phyloP scores from a whole-genome alignment of 2,888 invertebrate species.

The Nasonia oneida region DNA sequence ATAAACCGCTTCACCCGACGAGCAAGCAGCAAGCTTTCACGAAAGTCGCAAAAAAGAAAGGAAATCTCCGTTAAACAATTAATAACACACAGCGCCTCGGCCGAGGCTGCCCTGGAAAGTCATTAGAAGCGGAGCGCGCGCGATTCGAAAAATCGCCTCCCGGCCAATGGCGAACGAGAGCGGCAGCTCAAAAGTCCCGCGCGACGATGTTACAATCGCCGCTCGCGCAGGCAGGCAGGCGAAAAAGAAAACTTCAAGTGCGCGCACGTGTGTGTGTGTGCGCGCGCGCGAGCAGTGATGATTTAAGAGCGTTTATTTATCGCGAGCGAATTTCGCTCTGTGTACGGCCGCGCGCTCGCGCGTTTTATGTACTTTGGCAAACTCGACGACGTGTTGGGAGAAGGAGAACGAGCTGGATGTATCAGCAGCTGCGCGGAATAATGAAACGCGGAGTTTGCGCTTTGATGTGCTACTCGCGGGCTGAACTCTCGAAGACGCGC shows the following conservation, averaged over 20 bases:
- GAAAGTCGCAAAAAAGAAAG: neutral
- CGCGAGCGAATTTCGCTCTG: constrained; percentile 45
- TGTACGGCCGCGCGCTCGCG: neutral
- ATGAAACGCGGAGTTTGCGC: constrained; percentile 26
- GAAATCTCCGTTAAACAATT: neutral
- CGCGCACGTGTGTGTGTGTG: neutral
- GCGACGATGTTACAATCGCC: constrained; percentile 31
- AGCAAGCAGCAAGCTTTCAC: neutral
- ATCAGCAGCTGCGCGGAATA: constrained; percentile 30
- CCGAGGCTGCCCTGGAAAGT: constrained; percentile 46
- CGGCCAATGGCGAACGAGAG: constrained; percentile 38
- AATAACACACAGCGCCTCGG: neutral
- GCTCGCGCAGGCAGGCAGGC: neutral
- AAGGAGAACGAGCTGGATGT: neutral
- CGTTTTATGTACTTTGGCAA: constrained; percentile 51
- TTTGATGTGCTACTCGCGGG: constrained; percentile 3
- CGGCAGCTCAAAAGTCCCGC: constrained; percentile 32
- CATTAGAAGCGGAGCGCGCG: constrained; percentile 48
- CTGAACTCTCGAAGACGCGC: neutral
- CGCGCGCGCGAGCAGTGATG: constrained; percentile 40
- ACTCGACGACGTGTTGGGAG: neutral
- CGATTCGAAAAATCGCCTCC: constrained; percentile 43
- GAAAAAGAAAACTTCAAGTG: constrained; percentile 31
- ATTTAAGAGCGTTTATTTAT: constrained; percentile 61
- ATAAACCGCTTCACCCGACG: neutral